A percentile compares a stretch with the other conserved stretches of the same genome.
phyloP scores from a whole-genome alignment of 2,797 vertebrate species.

The Tympanoctomys barrerae region DNA sequence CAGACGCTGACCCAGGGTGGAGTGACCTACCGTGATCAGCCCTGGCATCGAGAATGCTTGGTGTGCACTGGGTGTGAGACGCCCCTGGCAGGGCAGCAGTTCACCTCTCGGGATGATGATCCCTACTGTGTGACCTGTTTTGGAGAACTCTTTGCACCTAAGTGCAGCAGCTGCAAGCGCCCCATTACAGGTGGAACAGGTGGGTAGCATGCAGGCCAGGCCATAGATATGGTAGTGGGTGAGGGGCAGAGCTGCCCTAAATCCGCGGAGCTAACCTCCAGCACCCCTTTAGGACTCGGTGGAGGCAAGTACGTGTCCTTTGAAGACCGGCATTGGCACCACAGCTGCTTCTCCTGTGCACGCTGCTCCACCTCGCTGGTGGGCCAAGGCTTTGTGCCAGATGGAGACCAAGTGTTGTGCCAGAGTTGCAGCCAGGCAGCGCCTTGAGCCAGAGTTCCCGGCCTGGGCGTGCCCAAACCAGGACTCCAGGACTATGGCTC shows the following conservation, averaged over 20 bases:
- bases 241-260: neutral
- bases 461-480: constrained; percentile 42
- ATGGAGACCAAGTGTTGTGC: constrained; percentile 89
- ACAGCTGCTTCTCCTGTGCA: constrained; percentile 90
- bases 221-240: neutral
- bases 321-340: constrained; percentile 91
- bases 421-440: constrained; percentile 89
- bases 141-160: constrained; percentile 96
- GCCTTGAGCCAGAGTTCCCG: constrained; percentile 72
- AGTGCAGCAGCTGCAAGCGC: constrained; percentile 94
- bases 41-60: constrained; percentile 98
- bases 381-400: constrained; percentile 90
- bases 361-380: constrained; percentile 89
- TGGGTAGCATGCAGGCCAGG: constrained; percentile 14
- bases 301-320: constrained; percentile 91
- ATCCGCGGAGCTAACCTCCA: neutral
- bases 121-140: constrained; percentile 97
- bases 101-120: constrained; percentile 96
- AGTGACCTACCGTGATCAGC: constrained; percentile 96
- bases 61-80: constrained; percentile 94
- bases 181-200: constrained; percentile 95
- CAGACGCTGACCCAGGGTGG: constrained; percentile 97
- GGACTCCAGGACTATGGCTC: constrained; percentile 61
- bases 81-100: constrained; percentile 95
- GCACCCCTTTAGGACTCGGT: constrained; percentile 77